Evolutionary conservation across 1,140 invertebrate genomes (phyloP).

Genomic region (Drosophila navojoa): DNA sequence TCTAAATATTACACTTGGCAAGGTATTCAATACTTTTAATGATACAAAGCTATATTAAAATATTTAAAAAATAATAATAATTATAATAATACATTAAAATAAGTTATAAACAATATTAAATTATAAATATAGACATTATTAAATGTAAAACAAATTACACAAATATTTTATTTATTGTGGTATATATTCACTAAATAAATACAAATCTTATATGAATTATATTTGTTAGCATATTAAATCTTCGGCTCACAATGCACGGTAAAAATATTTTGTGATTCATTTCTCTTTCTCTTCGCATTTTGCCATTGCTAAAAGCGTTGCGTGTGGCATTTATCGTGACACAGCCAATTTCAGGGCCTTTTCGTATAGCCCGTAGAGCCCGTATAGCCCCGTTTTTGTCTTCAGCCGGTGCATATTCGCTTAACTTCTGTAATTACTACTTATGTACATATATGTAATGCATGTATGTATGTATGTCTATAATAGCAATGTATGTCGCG

Average conservation of each 20-base stretch:
- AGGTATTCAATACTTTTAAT: no score
- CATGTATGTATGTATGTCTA: not conserved
- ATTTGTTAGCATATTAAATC: not conserved
- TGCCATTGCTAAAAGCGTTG: slow-evolving; percentile 47
- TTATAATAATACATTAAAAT: no score
- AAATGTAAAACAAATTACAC: no score
- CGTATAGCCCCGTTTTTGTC: slow-evolving; percentile 17
- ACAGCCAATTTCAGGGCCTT: slow-evolving; percentile 66
- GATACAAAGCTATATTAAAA: no score
- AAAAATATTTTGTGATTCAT: not conserved
- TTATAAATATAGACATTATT: no score
- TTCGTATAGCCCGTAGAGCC: slow-evolving; percentile 5
- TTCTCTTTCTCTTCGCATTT: slow-evolving; percentile 17
- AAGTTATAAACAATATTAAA: no score
- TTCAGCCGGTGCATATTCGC: slow-evolving; percentile 48
- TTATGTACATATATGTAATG: slow-evolving; percentile 18
- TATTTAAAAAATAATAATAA: no score
- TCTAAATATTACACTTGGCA: no score
- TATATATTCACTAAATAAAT: no score
- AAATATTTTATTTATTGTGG: no score
- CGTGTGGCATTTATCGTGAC: slow-evolving; percentile 71
- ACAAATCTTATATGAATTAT: no score
- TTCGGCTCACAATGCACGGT: not conserved
- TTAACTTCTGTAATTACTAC: slow-evolving; percentile 60
- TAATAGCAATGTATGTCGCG: not conserved